Evolutionary conservation across 1,140 invertebrate genomes (phyloP).

Genomic region (Lucilia sericata): DNA sequence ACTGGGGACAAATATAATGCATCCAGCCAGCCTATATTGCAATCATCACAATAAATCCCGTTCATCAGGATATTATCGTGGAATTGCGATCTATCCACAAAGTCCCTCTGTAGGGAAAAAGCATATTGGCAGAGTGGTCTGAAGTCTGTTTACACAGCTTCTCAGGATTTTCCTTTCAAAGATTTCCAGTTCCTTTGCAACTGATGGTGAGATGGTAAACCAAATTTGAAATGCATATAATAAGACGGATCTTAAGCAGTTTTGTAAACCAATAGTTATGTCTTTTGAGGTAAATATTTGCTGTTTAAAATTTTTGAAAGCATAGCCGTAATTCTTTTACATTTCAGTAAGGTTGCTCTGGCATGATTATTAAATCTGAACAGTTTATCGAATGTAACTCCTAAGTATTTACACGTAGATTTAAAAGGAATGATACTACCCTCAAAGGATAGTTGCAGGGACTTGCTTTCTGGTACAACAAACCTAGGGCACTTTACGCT

Average conservation of each 20-base stretch:
- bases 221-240: not conserved
- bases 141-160: too few species aligned
- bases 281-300: not conserved
- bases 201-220: slow-evolving; percentile 27
- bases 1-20: too few species aligned
- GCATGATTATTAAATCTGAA: too few species aligned
- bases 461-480: slow-evolving; percentile 19
- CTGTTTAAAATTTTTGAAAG: too few species aligned
- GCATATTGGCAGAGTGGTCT: slow-evolving; percentile 9
- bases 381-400: not conserved
- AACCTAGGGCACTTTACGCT: not conserved
- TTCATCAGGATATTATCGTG: slow-evolving; percentile 24
- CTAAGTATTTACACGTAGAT: not conserved
- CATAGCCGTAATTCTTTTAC: not conserved
- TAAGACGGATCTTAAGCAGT: too few species aligned
- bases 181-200: not conserved
- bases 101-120: not conserved
- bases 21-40: too few species aligned
- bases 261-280: not conserved
- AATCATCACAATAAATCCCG: not conserved
- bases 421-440: not conserved
- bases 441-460: not conserved
- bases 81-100: not conserved
- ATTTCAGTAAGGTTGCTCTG: not conserved
- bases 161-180: slow-evolving; percentile 25